Base-by-base conservation (phyloP, 1,140 invertebrate genomes). In the Rhopalosiphum padi region DNA sequence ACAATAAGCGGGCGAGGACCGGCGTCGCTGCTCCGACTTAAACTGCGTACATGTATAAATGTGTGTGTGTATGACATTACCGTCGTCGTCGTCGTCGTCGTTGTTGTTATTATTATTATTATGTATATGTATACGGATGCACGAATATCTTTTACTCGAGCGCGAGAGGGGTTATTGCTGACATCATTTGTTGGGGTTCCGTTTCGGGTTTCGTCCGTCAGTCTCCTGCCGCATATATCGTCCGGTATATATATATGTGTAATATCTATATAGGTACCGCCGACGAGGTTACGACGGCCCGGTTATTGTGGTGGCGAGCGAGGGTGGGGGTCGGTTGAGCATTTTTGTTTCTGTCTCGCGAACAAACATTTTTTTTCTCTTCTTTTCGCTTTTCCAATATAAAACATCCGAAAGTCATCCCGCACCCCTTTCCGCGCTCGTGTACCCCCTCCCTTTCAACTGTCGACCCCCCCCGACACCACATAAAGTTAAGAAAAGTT, bases 351-450 rank as follows among this genome's bases (percentile, higher is more conserved):
- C 82, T 86, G 91, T 92, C 91, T 83, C 60, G 43, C 43, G 91
- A 92, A 92, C 77, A 92, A 92, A 92, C 91, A 46, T 92, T 92
- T 91, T 60, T 90, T 68, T 48, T 77, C n/a, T 77, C 60, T 18
- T 77, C 41, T 43, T 30, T 86, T 86, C 85, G 60, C 82, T 93
- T 93, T 93, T 93, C 91, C 90, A 86, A 93, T 94, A 94, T 93
- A 94, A 90, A 94, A 90, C 92, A 93, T 93, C 90, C 93, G 77
- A 93, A 94, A 94, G 93, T 93, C 90, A 90, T 90, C 55, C 88
- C 94, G 37, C 53, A 37, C 35, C 90, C 51, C 48, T 46, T 48
- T 41, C 86, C 86, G 8, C n/a, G 30, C n/a, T 77, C 82, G 23
- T 15, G 8, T 85, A 41, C 35, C 90, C 37, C 22, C 86, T 21